phyloP scores from a whole-genome alignment of 2,888 invertebrate species.

The Anticlea derivata region DNA sequence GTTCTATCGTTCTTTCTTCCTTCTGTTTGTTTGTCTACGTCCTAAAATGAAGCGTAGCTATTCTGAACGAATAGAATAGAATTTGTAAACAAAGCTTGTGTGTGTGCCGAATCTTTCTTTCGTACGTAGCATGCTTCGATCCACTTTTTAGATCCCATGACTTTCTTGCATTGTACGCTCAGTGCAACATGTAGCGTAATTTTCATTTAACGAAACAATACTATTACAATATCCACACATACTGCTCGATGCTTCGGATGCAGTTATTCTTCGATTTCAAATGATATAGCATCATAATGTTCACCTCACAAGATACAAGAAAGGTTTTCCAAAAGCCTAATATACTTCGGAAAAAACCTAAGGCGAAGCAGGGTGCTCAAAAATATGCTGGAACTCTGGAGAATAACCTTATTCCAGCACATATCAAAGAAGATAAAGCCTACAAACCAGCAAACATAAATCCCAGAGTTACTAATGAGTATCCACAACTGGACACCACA shows the following conservation, averaged over 20 bases:
- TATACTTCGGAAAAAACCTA: slow-evolving; percentile 66
- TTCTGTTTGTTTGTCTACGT: neutral
- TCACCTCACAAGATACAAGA: slow-evolving; percentile 62
- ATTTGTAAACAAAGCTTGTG: too few relatives aligned
- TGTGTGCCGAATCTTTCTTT: too few relatives aligned
- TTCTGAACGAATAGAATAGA: too few relatives aligned
- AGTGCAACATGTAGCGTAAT: slow-evolving; percentile 5
- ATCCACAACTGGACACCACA: neutral
- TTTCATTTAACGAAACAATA: neutral
- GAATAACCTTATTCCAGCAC: neutral
- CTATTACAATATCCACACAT: neutral
- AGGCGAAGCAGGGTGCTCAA: slow-evolving; percentile 32
- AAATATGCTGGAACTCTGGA: slow-evolving; percentile 40
- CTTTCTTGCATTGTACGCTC: neutral
- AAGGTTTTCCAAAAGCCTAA: slow-evolving; percentile 74
- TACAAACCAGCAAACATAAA: neutral
- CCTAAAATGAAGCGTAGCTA: too few relatives aligned
- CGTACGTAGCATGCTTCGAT: neutral
- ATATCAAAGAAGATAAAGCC: neutral
- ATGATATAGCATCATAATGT: slow-evolving; percentile 52
- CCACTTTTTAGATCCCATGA: too few relatives aligned
- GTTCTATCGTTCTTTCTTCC: too few relatives aligned
- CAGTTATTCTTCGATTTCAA: slow-evolving; percentile 7
- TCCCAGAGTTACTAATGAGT: neutral
- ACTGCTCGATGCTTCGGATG: too few relatives aligned